A percentile compares a stretch with the other conserved stretches of the same genome.
Evolutionary conservation across 2,888 invertebrate species (phyloP).

Genomic region (Agrenia bidenticulata): DNA sequence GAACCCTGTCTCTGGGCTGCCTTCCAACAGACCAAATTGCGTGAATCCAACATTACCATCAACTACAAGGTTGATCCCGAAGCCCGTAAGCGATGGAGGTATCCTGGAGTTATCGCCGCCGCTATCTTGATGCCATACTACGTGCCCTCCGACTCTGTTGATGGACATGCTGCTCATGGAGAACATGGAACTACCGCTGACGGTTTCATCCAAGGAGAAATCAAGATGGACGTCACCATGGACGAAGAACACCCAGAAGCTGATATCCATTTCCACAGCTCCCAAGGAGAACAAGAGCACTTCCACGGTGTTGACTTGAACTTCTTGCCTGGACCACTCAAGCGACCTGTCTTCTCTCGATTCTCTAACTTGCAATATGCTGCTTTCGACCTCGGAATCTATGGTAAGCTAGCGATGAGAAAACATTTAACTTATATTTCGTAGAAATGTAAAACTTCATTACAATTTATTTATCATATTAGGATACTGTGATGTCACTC

Average conservation of each 20-base stretch:
- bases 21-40: constrained; percentile 50
- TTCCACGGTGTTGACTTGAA: constrained; percentile 51
- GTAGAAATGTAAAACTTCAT: no score
- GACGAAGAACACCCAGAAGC: constrained; percentile 44
- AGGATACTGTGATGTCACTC: constrained; percentile 52
- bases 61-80: constrained; percentile 51
- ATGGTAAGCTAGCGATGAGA: constrained; percentile 33
- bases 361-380: constrained; percentile 44
- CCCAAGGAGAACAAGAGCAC: constrained; percentile 50
- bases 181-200: constrained; percentile 40
- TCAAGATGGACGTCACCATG: constrained; percentile 42
- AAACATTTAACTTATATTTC: neutral
- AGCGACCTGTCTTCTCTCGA: constrained; percentile 49
- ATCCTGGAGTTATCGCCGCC: constrained; percentile 47
- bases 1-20: constrained; percentile 50
- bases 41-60: constrained; percentile 51
- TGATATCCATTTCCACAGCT: constrained; percentile 51
- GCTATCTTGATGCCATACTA: constrained; percentile 49
- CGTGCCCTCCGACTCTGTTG: constrained; percentile 43
- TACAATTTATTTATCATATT: neutral
- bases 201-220: constrained; percentile 43
- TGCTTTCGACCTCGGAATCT: constrained; percentile 47
- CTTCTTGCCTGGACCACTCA: constrained; percentile 46
- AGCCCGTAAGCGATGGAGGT: constrained; percentile 51
- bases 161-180: constrained; percentile 34